Evolutionary conservation across 2,888 invertebrate species (phyloP), one percentile per base, ranked within the genome.

Genomic region (Eubasilissa splendida): DNA sequence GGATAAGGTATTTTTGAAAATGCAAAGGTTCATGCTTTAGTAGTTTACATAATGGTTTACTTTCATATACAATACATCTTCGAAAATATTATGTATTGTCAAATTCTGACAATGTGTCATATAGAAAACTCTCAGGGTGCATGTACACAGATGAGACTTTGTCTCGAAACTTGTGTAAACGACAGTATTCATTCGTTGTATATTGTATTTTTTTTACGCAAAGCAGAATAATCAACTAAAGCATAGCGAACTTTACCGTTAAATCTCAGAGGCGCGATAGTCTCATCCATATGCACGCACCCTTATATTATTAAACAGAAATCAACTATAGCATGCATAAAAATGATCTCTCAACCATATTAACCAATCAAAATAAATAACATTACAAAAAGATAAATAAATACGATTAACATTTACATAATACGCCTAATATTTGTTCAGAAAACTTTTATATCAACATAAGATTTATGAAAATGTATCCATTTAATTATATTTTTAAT

Each of bases 61-160:
- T 42, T 42, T 42, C 42, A 42, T 42, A 56, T 73, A 33, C 33
- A 58, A 42, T 42, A 12, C 0, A 58, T 58, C 3, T 58, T 58
- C 12, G 11, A 11, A 58, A n/a, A 42, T 5, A 42, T 42, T 5
- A n/a, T 58, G 12, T 58, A 58, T 4, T 58, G 58, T 9, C 4
- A 58, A n/a, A 73, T 56, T 9, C 71, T 56, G n/a, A 50, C 60
- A 7, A 42, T 53, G 76, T 76, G 76, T 76, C 76, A 76, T 66
- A 33, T 14, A 76, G 76, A 76, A 76, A 76, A 76, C 76, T 76
- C 76, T 53, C 53, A 22, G 3, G 1, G 9, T n/a, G 22, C n/a
- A 10, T 58, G 58, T 58, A 7, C 42, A 42, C 7, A 2, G 42
- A 42, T 42, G 42, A 42, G 0, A 5, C 42, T 42, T 42, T 42